Evolutionary conservation across 2,797 vertebrate species (phyloP), one percentile per base, ranked within the genome.

Genomic region (Enteromius argenteus): DNA sequence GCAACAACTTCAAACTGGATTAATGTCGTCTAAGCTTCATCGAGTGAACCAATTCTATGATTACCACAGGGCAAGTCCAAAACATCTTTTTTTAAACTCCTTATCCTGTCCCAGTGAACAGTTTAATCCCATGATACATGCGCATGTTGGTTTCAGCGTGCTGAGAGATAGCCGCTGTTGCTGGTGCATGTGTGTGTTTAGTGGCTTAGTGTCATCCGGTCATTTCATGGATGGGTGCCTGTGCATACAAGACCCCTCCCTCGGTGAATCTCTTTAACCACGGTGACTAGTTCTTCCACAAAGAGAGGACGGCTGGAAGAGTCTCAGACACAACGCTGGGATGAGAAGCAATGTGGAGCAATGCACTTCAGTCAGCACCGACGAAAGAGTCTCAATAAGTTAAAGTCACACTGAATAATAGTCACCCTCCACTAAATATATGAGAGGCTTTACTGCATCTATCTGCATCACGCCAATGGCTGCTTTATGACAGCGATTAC

Each of bases 191-290:
- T 89, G 72, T 73, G 89, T 81, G 78, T 89, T 91, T 89, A 91
- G 90, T 89, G 88, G 88, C 67, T 81, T 64, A 58, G 89, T 89
- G 87, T 94, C 89, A 87, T 91, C 86, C 85, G 86, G 90, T 92
- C 89, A 90, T 92, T 95, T 93, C 84, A 92, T 90, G 90, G 91
- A 86, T 86, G 86, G 79, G 87, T 91, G 91, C 86, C 88, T 92
- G 79, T 84, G 87, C 88, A 93, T 85, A 90, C 90, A 91, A 88
- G 91, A 79, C 84, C 81, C 71, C 67, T 83, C 86, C 91, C 88
- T 87, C 83, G 27, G 64, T 85, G 77, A 87, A 90, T 72, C 56
- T 74, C 82, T 78, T 85, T 85, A 83, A 88, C 85, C 84, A 80
- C 42, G 62, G 69, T 27, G 72, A 87, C 80, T 88, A 84, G 78